Base-by-base conservation (phyloP, 2,888 invertebrate genomes). In the Brachyptera putata region DNA sequence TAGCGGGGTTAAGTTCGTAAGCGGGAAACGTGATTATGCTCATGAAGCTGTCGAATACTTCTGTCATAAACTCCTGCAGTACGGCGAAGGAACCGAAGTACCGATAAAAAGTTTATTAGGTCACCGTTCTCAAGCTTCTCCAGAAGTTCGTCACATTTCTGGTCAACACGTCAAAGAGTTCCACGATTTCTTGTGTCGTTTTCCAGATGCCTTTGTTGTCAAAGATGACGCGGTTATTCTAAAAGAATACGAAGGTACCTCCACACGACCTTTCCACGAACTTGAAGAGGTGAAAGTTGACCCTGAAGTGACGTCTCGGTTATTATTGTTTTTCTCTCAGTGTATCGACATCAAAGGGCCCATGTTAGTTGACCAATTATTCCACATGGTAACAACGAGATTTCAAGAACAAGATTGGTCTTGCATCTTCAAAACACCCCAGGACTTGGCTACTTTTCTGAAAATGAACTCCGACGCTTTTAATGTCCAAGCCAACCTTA, bases 11-110 rank as follows among this genome's bases (percentile, higher is more conserved):
- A 61, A 61, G 21, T 58, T 60, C 24, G 69, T 70, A 36, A 77
- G 78, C 64, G 85, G 86, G 67, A 87, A 87, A 71, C 84, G 90
- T 69, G 92, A 95, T 75, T 95, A 95, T 75, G 95, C 94, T 69
- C 87, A 89, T 71, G 97, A 97, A 78, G 97, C 99, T 60, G 95
- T 97, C 70, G 93, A 95, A 73, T 99, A 97, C 79, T 99, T 99
- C 78, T 90, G 92, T 59, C 86, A 89, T 73, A 96, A 97, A 79
- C 84, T 99, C 76, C 81, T 91, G 66, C 93, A 97, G 77, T 95
- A 98, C 75, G 96, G 98, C 61, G 87, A 91, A 66, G 93, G 91
- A 58, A 92, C 95, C 1, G 97, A 98, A 80, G 94, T 99, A 66
- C 97, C 96, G 3, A 94, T 98, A 68, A 93, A 93, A 74, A 95